Conservation (phyloP, 2,888 invertebrate genomes). For the Apantesis nais region DNA sequence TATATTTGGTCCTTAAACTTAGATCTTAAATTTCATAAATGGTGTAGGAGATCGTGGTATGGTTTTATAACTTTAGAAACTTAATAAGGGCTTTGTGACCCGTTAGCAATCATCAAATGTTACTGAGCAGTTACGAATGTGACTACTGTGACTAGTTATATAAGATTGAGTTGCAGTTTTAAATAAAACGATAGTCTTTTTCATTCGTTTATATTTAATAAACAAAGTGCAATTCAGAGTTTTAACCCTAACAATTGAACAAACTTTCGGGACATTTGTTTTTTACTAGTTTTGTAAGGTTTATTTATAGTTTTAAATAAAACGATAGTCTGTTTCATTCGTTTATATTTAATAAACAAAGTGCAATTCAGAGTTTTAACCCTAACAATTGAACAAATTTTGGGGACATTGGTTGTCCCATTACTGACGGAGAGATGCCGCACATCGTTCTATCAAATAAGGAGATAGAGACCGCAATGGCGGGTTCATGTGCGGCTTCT, state of each 20-base stretch:
- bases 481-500: constrained; percentile 58
- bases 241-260: constrained; percentile 85
- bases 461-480: constrained; percentile 47
- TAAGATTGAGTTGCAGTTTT: background rate
- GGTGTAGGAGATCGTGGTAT: background rate
- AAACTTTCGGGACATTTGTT: constrained; percentile 75
- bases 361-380: constrained; percentile 86
- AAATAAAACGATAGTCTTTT: constrained; percentile 65
- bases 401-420: constrained; percentile 73
- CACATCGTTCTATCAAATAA: constrained; percentile 55
- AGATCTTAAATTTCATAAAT: background rate
- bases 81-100: background rate
- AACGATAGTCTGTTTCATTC: constrained; percentile 74
- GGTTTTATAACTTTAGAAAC: background rate
- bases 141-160: background rate
- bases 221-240: constrained; percentile 86
- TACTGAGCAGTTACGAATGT: background rate
- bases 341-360: constrained; percentile 87
- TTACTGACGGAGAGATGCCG: constrained; percentile 65
- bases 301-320: constrained; percentile 44
- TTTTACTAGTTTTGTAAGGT: background rate
- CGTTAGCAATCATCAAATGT: background rate
- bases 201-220: constrained; percentile 86
- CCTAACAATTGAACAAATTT: constrained; percentile 85
- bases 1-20: background rate